phyloP scores from a whole-genome alignment of 2,797 vertebrate genomes.

The Scolopax rusticola region DNA sequence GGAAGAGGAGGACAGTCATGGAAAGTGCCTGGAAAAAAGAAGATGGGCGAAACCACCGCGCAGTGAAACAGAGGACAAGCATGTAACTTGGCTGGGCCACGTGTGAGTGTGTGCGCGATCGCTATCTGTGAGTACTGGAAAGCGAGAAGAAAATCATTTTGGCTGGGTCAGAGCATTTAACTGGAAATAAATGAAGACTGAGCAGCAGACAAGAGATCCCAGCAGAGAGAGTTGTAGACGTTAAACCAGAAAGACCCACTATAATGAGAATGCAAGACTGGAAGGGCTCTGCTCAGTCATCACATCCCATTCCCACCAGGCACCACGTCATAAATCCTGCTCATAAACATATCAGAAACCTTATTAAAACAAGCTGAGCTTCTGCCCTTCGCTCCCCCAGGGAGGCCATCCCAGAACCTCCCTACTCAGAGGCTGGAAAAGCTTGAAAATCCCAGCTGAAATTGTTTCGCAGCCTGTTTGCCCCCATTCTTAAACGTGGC shows the following conservation, averaged over 20 bases:
- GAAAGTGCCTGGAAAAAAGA: not conserved
- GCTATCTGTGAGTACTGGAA: not conserved
- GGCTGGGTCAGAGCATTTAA: conserved; percentile 20
- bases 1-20: not conserved
- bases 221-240: conserved; percentile 27
- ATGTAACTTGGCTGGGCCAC: not conserved
- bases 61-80: not conserved
- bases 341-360: conserved; percentile 60
- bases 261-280: conserved; percentile 25
- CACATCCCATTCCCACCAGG: conserved; percentile 56
- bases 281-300: conserved; percentile 50
- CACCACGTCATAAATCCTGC: conserved; percentile 61
- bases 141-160: not conserved
- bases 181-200: conserved; percentile 19
- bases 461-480: not conserved
- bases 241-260: conserved; percentile 29
- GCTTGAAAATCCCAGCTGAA: not conserved
- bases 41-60: rapidly evolving
- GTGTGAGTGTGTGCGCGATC: not conserved
- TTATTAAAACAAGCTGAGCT: conserved; percentile 68
- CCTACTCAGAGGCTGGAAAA: not conserved
- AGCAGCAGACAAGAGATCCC: conserved; percentile 17
- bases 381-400: not conserved
- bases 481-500: not conserved
- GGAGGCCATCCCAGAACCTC: conserved; percentile 28